Base-by-base conservation (phyloP, 2,113 vertebrate genomes). In the Thomomys bottae region DNA sequence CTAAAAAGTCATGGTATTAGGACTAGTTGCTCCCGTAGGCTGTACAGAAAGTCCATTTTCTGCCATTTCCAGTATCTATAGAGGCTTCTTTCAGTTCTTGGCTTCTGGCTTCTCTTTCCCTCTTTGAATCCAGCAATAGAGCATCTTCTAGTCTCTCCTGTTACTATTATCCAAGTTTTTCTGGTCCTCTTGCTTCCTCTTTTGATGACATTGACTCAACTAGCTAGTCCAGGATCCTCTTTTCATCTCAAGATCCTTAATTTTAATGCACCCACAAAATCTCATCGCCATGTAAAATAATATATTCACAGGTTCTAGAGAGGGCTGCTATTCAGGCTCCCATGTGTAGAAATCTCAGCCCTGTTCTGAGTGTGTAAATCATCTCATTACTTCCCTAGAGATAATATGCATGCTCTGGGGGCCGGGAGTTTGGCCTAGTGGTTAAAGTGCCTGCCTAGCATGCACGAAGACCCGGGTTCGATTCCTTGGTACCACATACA, bases 211-310 rank as follows among this genome's bases (percentile, higher is more conserved):
- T 4, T 36, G 66, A 30, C 45, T n/a, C 32, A 24, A 32, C 4
- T 10, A 15, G 26, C 12, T 76, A 6, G 63, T 59, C 20, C 34
- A 87, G 67, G 76, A 5, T 28, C 36, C 21, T 76, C 63, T 40
- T 54, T 54, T 9, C 64, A 59, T 83, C 61, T 87, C 54, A 32
- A 49, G 57, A 78, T n/a, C 54, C 30, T 84, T 28, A 38, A 59
- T 54, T 36, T 73, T 17, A 73, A 61, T 76, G 81, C 75, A 71
- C 14, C 59, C 75, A 42, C 72, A 92, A 54, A 84, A 54, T 66
- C 45, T 17, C 4, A 1, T 59, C 40, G 67, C 24, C 45, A 30
- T 11, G 14, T 79, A 32, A 45, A 87, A 77, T 77, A 76, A 45
- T 18, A 6, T 36, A 30, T 0, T 61, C 75, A 15, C 40, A 34